Evolutionary conservation across 2,797 vertebrate species (phyloP).

Genomic region (Arrhamphus sclerolepis): DNA sequence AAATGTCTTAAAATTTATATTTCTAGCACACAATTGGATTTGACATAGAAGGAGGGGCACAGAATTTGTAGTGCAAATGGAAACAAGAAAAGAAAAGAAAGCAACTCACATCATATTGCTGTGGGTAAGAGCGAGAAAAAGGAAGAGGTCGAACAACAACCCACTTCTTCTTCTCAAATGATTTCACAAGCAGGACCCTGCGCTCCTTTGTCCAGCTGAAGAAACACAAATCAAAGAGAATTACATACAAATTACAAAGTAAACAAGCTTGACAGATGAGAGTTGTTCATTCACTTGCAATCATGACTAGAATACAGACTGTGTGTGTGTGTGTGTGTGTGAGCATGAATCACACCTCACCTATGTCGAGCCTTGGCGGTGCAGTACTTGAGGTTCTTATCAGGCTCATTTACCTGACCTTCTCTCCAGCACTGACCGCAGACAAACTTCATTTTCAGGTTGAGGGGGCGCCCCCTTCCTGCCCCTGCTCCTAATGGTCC

Average conservation of each 20-base stretch:
- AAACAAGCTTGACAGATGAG: not conserved
- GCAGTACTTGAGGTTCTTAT: constrained; percentile 98
- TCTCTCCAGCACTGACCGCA: constrained; percentile 98
- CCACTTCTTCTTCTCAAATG: constrained; percentile 98
- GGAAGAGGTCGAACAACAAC: constrained; percentile 94
- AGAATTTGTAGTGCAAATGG: too few relatives aligned
- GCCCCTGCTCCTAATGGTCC: constrained; percentile 69
- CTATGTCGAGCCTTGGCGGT: constrained; percentile 97
- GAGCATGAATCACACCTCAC: constrained; percentile 64
- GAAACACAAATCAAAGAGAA: constrained; percentile 2
- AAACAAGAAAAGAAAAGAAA: not conserved
- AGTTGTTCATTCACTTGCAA: not conserved
- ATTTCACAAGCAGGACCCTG: constrained; percentile 94
- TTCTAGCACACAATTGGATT: too few relatives aligned
- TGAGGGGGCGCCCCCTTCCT: constrained; percentile 83
- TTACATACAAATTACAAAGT: not conserved
- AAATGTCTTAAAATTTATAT: too few relatives aligned
- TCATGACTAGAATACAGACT: not conserved
- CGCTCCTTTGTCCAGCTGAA: constrained; percentile 96
- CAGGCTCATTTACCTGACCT: constrained; percentile 95
- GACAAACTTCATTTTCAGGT: constrained; percentile 98
- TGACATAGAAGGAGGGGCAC: not conserved
- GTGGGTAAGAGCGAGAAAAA: constrained; percentile 94
- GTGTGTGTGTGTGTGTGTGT: too few relatives aligned
- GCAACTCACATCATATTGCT: constrained; percentile 94